Evolutionary conservation across 2,113 vertebrate species (phyloP), one percentile per base, ranked within the genome.

Genomic region (Numida meleagris): DNA sequence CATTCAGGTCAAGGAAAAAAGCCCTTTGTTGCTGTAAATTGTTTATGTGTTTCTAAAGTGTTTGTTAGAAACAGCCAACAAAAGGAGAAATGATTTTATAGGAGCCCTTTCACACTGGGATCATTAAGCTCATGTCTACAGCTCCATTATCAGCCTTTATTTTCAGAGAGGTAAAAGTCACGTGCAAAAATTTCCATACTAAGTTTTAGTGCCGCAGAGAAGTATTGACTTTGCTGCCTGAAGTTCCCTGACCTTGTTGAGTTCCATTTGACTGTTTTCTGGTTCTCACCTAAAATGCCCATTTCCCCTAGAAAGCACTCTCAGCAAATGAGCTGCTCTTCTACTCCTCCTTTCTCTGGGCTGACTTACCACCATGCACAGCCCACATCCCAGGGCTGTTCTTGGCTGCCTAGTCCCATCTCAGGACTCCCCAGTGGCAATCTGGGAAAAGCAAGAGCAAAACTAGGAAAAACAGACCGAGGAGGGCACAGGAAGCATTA

Each of bases 21-120:
- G 42, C 14, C 40, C 66, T 96, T 94, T 97, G 70, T 93, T 92
- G 75, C 45, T 91, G 36, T 93, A 92, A 95, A 86, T 92, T 92
- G 62, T 96, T 96, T 90, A 63, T 90, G 50, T 88, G 58, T 92
- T 96, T 83, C 70, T 90, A 58, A 96, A 94, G 36, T 75, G 59
- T 77, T 78, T 36, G 29, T 89, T 83, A 89, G 79, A 95, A 95
- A 82, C 65, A 85, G 66, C 82, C 46, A 86, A 89, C 53, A 89
- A 95, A 94, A 94, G 66, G 31, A 85, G 63, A 94, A 82, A 85
- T 43, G 6, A 73, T 89, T 94, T 94, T 80, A 67, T 27, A 59
- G 36, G 85, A 48, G 70, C 75, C 89, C 79, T 96, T 96, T 95
- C n/a, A 81, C 95, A 93, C 67, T 84, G 36, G 25, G 80, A 74